These are phyloP conservation scores for Bambusicola thoracicus DNA, from an alignment of 2,113 vertebrate species.

Conservation along the genomic window DNA sequence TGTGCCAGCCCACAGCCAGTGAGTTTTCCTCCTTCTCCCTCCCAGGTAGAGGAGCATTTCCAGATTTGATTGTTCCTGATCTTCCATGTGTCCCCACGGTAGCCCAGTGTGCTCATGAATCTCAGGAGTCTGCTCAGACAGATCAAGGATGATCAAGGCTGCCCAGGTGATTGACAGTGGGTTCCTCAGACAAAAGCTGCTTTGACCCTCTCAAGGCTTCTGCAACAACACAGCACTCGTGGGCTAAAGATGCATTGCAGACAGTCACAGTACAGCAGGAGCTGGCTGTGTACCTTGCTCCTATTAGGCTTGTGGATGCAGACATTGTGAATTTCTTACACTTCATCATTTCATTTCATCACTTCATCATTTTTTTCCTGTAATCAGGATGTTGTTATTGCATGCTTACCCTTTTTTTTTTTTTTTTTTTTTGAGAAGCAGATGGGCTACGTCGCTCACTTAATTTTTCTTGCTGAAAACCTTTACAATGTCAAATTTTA, in stretches of 20 bases:
- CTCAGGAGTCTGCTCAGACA: not conserved
- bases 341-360: not conserved
- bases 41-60: not conserved
- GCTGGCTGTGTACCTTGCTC: not conserved
- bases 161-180: rapidly evolving
- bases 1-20: not conserved
- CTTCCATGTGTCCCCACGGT: not conserved
- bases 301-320: constrained; percentile 1
- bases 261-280: not conserved
- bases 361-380: not conserved
- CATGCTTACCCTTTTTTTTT: not conserved
- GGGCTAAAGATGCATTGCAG: not conserved
- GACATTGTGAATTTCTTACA: not conserved
- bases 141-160: rapidly evolving
- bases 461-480: not conserved
- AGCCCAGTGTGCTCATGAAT: not conserved
- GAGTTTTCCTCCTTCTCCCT: not conserved
- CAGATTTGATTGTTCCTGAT: not conserved
- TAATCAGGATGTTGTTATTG: not conserved
- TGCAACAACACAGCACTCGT: not conserved
- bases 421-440: not conserved
- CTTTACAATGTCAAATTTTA: not conserved
- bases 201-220: not conserved
- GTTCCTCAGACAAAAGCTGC: not conserved
- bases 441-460: not conserved